Evolutionary conservation across 2,888 invertebrate species (phyloP).

Genomic region (Esperia sulphurella): DNA sequence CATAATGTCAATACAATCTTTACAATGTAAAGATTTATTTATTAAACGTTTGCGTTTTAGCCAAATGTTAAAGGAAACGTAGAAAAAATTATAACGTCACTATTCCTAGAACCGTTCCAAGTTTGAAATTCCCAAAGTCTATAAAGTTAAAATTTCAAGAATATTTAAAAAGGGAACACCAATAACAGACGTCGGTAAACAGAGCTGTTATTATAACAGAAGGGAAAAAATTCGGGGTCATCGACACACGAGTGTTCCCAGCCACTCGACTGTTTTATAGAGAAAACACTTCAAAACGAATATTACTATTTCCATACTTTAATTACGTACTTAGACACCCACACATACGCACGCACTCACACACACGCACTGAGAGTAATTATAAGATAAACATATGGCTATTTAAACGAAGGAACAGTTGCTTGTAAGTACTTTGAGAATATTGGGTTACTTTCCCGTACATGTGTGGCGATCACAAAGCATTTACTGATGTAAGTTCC

Average conservation of each 20-base stretch:
- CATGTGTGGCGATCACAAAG: conserved; percentile 14
- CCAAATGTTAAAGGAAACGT: neutral
- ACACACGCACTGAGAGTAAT: conserved; percentile 33
- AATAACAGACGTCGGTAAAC: conserved; percentile 60
- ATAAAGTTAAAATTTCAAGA: conserved; percentile 12
- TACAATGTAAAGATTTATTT: too few relatives aligned
- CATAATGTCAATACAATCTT: too few relatives aligned
- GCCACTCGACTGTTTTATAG: conserved; percentile 74
- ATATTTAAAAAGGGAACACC: conserved; percentile 36
- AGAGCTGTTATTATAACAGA: conserved; percentile 65
- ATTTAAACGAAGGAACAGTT: conserved; percentile 48
- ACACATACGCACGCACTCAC: conserved; percentile 43
- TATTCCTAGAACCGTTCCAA: conserved; percentile 30
- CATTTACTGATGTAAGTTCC: conserved; percentile 7
- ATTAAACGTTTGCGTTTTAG: too few relatives aligned
- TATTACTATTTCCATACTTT: conserved; percentile 78
- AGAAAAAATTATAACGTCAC: conserved; percentile 20
- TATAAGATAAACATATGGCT: conserved; percentile 72
- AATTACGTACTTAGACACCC: conserved; percentile 67
- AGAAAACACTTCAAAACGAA: conserved; percentile 77
- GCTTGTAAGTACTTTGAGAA: conserved; percentile 38
- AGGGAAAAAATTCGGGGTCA: conserved; percentile 60
- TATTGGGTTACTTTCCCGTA: conserved; percentile 52
- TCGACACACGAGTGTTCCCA: conserved; percentile 65
- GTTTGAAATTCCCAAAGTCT: conserved; percentile 15